Percentiles rank a stretch among this genome's conserved stretches.
Evolutionary conservation across 2,797 vertebrate species (phyloP).

Genomic region (Melanotaenia nigrans): DNA sequence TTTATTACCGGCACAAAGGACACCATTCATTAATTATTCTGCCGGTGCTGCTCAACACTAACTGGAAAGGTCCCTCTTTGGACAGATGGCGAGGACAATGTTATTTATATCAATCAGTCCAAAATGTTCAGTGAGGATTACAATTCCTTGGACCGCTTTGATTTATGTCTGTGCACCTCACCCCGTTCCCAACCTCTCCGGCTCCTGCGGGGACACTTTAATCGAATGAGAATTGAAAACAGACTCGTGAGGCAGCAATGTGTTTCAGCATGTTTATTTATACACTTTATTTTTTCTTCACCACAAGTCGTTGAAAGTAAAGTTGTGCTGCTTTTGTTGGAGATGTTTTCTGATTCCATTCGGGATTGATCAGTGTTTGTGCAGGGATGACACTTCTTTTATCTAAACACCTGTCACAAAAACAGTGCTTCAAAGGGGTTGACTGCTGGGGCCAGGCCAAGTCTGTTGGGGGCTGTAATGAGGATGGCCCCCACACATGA

Average conservation of each 20-base stretch:
- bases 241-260: conserved; percentile 58
- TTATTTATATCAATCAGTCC: conserved; percentile 99
- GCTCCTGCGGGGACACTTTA: conserved; percentile 78
- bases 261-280: conserved; percentile 75
- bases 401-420: not conserved
- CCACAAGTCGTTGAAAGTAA: conserved; percentile 33
- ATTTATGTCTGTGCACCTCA: conserved; percentile 96
- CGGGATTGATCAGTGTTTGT: not conserved
- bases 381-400: not conserved
- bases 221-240: conserved; percentile 79
- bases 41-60: conserved; percentile 98
- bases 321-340: conserved; percentile 33
- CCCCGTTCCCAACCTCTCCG: conserved; percentile 86
- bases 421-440: not conserved
- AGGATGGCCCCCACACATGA: not conserved
- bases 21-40: conserved; percentile 99
- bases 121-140: conserved; percentile 99
- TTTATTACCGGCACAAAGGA: conserved; percentile 99
- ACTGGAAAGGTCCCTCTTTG: conserved; percentile 99
- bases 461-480: not conserved
- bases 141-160: conserved; percentile 98
- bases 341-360: conserved; percentile 12
- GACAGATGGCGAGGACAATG: conserved; percentile 99
- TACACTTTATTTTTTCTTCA: conserved; percentile 40
- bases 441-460: conserved; percentile 8